Evolutionary conservation across 2,113 vertebrate genomes (phyloP).

Genomic region (Nycticorax nycticorax): DNA sequence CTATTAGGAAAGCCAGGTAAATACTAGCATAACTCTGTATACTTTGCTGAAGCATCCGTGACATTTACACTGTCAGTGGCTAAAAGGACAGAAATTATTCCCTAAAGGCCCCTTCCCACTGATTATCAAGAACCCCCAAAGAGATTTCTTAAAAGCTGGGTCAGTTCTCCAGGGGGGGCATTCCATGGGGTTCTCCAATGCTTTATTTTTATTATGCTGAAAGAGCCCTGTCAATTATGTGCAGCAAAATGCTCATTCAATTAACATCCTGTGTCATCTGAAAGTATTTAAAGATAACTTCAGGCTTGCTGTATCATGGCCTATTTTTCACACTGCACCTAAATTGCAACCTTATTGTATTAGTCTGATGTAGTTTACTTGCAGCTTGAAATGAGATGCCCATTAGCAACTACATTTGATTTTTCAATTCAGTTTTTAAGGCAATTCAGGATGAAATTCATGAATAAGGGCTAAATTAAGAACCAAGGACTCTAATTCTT

Average conservation of each 20-base stretch:
- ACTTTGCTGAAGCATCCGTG: constrained; percentile 1
- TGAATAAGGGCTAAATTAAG: not conserved
- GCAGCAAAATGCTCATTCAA: not conserved
- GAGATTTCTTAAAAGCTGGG: not conserved
- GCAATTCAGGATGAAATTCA: not conserved
- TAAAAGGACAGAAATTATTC: constrained; percentile 37
- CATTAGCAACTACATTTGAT: not conserved
- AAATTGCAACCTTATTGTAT: not conserved
- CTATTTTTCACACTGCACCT: not conserved
- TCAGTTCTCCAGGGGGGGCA: constrained; percentile 5
- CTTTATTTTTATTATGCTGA: constrained; percentile 11
- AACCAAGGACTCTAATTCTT: not conserved
- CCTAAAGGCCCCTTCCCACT: not conserved
- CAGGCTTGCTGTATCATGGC: not conserved
- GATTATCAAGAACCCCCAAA: not conserved
- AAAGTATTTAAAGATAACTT: constrained; percentile 15
- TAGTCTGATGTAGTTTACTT: not conserved
- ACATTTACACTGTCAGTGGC: constrained; percentile 23
- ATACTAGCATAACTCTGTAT: not conserved
- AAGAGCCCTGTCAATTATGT: not conserved
- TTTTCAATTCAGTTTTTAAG: not conserved
- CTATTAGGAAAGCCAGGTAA: not conserved
- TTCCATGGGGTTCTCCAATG: not conserved
- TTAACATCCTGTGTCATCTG: not conserved
- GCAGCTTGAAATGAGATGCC: not conserved